Evolutionary conservation across 64 coral and sea anemone genomes (phyloP), one percentile per base, ranked within the genome.

Genomic region (Montipora capricornis): DNA sequence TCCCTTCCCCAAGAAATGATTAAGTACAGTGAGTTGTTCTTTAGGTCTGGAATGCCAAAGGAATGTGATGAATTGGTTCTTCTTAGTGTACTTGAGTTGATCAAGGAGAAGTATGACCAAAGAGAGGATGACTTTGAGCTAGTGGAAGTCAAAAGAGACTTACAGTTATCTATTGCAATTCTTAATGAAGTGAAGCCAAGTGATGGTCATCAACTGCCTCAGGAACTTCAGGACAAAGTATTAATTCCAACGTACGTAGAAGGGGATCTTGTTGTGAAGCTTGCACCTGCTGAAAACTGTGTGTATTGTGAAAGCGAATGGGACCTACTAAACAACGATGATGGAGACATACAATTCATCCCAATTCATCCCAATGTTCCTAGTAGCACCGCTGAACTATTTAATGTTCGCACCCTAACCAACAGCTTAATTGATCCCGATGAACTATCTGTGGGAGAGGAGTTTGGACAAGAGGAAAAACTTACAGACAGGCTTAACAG

Each of bases 261-360:
- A 76, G 80, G 82, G 37, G 71, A 88, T 64, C 49, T 17, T 47
- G n/a, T 69, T 20, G 44, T 98, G 11, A 37, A 49, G 78, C 77
- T 98, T 51, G 83, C 77, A 17, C 88, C 87, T 8, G 83, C 89
- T 29, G 82, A 90, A 16, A 84, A 93, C 1, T 98, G 96, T 20
- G 93, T 91, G 2, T 98, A 98, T 70, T 98, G 90, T 57, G 91
- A 98, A 20, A 75, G 49, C 4, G 96, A 93, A 24, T 95, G 94
- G 93, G 81, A 93, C 3, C 89, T 84, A 87, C 74, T 70, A 17
- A 81, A 88, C 3, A 81, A 44, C 11, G 79, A 81, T 81, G 53
- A 81, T 37, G 51, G 60, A 29, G 97, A 83, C 47, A 46, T 90
- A n/a, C n/a, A n/a, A n/a, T n/a, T n/a, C n/a, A n/a, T n/a, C n/a